Evolutionary conservation across 2,797 vertebrate species (phyloP).

Genomic region (Schizothorax lantsangensis): DNA sequence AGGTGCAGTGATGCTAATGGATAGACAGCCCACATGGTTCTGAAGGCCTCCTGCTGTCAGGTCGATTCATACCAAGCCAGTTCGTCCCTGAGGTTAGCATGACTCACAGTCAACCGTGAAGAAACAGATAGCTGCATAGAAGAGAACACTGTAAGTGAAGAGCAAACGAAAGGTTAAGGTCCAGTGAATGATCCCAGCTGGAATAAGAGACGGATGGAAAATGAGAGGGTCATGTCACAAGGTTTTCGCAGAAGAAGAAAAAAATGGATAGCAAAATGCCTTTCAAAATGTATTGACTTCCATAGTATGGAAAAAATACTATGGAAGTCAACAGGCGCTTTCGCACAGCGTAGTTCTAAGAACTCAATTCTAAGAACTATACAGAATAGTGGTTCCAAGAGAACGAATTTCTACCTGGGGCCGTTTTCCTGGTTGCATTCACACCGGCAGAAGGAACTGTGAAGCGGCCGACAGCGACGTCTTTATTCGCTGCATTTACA

Average conservation of each 20-base stretch:
- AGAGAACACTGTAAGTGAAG: conserved; percentile 20
- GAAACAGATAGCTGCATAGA: conserved; percentile 32
- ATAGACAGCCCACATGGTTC: conserved; percentile 14
- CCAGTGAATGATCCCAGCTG: background rate
- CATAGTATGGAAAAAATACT: background rate
- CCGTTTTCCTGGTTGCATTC: too few relatives aligned
- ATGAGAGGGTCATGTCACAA: background rate
- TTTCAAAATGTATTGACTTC: background rate
- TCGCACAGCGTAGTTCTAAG: background rate
- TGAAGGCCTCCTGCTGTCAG: conserved; percentile 34
- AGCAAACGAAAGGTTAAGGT: conserved; percentile 25
- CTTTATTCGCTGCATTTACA: background rate
- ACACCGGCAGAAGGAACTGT: too few relatives aligned
- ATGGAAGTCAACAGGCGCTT: background rate
- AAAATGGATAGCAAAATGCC: background rate
- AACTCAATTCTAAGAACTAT: too few relatives aligned
- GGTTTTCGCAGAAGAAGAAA: background rate
- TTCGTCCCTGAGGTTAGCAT: conserved; percentile 31
- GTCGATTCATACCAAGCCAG: conserved; percentile 16
- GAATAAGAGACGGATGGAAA: conserved; percentile 3
- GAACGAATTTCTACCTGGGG: too few relatives aligned
- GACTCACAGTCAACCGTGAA: conserved; percentile 27
- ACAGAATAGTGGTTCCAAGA: too few relatives aligned
- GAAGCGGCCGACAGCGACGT: too few relatives aligned
- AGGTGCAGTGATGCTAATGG: conserved; percentile 32